phyloP scores from a whole-genome alignment of 2,888 invertebrate genomes.

The Sicus ferrugineus region DNA sequence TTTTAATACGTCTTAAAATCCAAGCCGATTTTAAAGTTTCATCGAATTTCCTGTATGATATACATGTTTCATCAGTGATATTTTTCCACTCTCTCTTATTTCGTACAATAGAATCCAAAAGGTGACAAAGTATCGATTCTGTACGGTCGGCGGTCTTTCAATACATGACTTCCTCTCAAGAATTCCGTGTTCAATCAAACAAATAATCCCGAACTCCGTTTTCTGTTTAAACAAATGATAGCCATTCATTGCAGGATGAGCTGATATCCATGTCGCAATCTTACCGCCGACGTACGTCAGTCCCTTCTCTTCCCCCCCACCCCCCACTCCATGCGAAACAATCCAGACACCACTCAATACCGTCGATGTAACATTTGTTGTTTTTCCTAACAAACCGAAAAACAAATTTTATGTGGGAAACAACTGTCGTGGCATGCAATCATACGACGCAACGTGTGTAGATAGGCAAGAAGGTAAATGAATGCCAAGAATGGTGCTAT shows the following conservation, averaged over 20 bases:
- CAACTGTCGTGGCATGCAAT: conserved; percentile 36
- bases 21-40: too few species aligned
- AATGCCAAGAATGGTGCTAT: conserved; percentile 13
- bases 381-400: conserved; percentile 39
- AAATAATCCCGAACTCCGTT: conserved; percentile 3
- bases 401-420: conserved; percentile 47
- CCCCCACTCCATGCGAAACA: not conserved
- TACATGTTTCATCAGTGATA: too few species aligned
- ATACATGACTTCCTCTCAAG: not conserved
- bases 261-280: not conserved
- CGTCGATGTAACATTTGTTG: conserved; percentile 39
- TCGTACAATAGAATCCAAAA: too few species aligned
- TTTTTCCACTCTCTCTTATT: too few species aligned
- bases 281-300: not conserved
- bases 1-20: too few species aligned
- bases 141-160: too few species aligned
- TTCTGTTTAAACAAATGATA: conserved; percentile 12
- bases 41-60: too few species aligned
- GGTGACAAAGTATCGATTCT: too few species aligned
- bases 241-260: conserved; percentile 20
- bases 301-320: not conserved
- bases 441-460: not conserved
- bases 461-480: conserved; percentile 11
- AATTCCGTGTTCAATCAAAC: conserved; percentile 14
- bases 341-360: not conserved